Conservation (phyloP, 2,113 vertebrate genomes). For the Lepus americanus region DNA sequence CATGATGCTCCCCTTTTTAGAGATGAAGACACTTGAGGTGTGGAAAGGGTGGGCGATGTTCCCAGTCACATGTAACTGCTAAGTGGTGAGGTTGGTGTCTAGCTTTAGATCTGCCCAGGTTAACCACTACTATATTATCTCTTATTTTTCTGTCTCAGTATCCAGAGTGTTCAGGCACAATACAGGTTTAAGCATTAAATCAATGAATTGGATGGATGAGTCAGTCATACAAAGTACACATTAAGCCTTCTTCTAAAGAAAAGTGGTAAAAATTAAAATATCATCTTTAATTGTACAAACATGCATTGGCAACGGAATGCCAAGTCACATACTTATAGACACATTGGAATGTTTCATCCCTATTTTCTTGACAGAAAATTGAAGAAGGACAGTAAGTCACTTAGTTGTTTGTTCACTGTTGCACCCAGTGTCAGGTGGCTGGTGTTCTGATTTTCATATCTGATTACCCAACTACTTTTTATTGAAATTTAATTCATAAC, state of each 20-base stretch:
- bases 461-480: neutral
- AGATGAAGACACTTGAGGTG: conserved; percentile 19
- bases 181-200: neutral
- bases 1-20: neutral
- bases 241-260: conserved; percentile 34
- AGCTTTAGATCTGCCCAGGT: neutral
- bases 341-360: neutral
- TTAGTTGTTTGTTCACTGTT: neutral
- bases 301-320: neutral
- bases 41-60: neutral
- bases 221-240: neutral
- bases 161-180: neutral
- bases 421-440: neutral
- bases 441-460: neutral
- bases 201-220: neutral
- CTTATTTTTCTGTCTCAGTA: neutral
- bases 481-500: neutral
- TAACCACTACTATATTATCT: neutral
- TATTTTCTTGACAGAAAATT: conserved; percentile 5
- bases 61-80: neutral
- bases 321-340: neutral
- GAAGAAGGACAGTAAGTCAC: neutral
- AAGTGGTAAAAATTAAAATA: conserved; percentile 24
- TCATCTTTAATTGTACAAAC: conserved; percentile 23
- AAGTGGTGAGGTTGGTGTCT: neutral